Conservation (phyloP, 2,888 invertebrate genomes). For the Prionchulus punctatus region DNA sequence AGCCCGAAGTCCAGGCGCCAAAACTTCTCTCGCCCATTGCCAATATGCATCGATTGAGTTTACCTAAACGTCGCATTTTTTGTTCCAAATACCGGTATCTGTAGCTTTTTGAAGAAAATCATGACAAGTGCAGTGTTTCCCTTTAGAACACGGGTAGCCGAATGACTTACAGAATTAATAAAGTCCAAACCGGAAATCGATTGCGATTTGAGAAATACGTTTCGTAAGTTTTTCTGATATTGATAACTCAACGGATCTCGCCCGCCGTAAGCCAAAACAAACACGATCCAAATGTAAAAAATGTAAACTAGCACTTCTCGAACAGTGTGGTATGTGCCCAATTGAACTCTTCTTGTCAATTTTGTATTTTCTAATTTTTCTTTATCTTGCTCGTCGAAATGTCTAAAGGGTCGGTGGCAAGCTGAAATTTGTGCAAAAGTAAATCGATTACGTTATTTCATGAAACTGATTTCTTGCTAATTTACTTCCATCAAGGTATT, state of each 20-base stretch:
- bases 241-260: constrained; percentile 25
- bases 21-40: constrained; percentile 34
- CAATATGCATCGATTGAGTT: constrained; percentile 20
- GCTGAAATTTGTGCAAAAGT: too few species aligned
- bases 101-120: too few species aligned
- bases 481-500: not conserved
- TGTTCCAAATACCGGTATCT: too few species aligned
- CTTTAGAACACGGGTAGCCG: too few species aligned
- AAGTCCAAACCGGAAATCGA: too few species aligned
- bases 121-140: too few species aligned
- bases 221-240: not conserved
- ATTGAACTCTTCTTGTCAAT: constrained; percentile 34
- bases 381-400: not conserved
- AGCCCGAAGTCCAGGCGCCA: constrained; percentile 33
- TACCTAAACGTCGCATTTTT: too few species aligned
- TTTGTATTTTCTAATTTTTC: constrained; percentile 29
- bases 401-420: constrained; percentile 14
- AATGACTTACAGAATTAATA: too few species aligned
- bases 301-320: constrained; percentile 37
- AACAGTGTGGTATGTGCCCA: constrained; percentile 37
- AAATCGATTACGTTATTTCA: too few species aligned
- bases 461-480: too few species aligned
- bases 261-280: constrained; percentile 36
- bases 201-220: constrained; percentile 2
- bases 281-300: constrained; percentile 38